Conservation (phyloP, 2,888 invertebrate species). For the Andrena hattorfiana region DNA sequence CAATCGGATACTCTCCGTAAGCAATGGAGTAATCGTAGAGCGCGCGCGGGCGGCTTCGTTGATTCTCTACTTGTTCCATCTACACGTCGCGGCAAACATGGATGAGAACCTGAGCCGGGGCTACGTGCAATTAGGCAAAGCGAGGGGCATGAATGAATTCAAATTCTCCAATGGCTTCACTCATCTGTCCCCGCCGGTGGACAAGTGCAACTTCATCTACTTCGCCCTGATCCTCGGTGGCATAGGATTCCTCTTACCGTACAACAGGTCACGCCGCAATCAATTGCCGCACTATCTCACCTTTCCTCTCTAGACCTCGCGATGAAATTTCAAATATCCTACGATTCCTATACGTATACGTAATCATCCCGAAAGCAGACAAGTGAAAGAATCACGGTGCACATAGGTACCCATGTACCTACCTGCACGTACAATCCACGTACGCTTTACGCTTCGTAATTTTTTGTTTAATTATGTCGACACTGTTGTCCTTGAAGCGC, state of each 20-base stretch:
- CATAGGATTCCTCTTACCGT: conserved; percentile 95
- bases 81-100: conserved; percentile 83
- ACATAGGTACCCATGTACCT: background rate
- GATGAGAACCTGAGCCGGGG: conserved; percentile 89
- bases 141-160: conserved; percentile 87
- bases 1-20: background rate
- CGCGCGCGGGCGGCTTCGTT: background rate
- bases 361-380: too few species aligned
- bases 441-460: background rate
- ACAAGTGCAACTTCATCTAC: conserved; percentile 90
- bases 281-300: conserved; percentile 9
- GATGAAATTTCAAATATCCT: conserved; percentile 5
- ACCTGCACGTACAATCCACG: too few species aligned
- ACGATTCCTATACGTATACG: too few species aligned
- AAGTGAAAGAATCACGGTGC: background rate
- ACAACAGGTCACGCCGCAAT: conserved; percentile 90
- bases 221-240: conserved; percentile 93
- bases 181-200: conserved; percentile 89
- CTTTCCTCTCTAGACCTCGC: background rate
- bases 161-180: conserved; percentile 86
- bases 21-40: conserved; percentile 39
- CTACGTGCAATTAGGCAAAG: conserved; percentile 87
- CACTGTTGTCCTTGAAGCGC: too few species aligned
- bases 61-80: background rate
- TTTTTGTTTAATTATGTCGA: background rate